Evolutionary conservation across 2,113 vertebrate species (phyloP).

Genomic region (Crocuta crocuta): DNA sequence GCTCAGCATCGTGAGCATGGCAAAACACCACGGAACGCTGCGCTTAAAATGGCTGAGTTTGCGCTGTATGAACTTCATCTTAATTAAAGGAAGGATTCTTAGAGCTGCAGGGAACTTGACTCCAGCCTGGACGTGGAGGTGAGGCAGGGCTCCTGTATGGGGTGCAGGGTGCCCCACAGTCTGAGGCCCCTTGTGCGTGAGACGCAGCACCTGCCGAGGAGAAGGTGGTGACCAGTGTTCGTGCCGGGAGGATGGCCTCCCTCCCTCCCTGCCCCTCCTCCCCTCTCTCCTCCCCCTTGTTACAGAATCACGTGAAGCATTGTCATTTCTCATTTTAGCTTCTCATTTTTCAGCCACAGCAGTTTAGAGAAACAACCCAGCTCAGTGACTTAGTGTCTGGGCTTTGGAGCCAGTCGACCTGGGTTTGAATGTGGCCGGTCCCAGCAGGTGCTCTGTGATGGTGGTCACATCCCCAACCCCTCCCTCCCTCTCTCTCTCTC

Average conservation of each 20-base stretch:
- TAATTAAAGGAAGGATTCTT: not conserved
- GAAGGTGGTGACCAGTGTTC: not conserved
- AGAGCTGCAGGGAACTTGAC: not conserved
- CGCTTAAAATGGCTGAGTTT: not conserved
- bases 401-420: not conserved
- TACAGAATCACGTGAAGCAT: fast-evolving
- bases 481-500: no score
- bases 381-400: not conserved
- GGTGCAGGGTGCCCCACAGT: not conserved
- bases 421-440: not conserved
- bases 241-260: not conserved
- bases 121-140: not conserved
- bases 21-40: not conserved
- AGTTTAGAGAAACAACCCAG: not conserved
- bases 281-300: not conserved
- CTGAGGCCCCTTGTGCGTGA: no score
- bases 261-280: not conserved
- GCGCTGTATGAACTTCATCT: not conserved
- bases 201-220: not conserved
- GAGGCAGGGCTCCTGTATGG: not conserved
- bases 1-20: fast-evolving
- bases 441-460: not conserved
- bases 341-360: not conserved
- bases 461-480: no score
- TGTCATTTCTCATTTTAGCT: not conserved